These are phyloP conservation scores for Carcina quercana DNA, from an alignment of 2,888 invertebrate genomes.

Conservation along the genomic window DNA sequence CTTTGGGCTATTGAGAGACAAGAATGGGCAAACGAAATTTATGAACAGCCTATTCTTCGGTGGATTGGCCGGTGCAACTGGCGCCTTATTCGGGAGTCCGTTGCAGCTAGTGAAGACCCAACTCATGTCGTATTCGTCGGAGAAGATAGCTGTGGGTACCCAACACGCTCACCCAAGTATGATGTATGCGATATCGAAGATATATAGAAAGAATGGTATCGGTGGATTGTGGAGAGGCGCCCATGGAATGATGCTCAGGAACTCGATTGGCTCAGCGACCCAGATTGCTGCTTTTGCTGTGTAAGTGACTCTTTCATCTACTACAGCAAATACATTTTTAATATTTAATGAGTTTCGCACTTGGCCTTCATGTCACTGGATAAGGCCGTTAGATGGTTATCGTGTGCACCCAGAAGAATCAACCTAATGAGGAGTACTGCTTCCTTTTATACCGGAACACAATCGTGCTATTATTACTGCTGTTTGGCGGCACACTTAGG, in stretches of 20 bases:
- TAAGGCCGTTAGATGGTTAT: too few relatives aligned
- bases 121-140: constrained; percentile 84
- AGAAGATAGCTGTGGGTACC: constrained; percentile 89
- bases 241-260: constrained; percentile 81
- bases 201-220: constrained; percentile 74
- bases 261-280: constrained; percentile 87
- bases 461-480: too few relatives aligned
- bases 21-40: constrained; percentile 80
- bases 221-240: constrained; percentile 82
- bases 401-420: too few relatives aligned
- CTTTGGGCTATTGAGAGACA: constrained; percentile 75
- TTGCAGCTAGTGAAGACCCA: constrained; percentile 93
- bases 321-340: too few relatives aligned
- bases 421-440: too few relatives aligned
- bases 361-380: too few relatives aligned
- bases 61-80: constrained; percentile 84
- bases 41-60: constrained; percentile 81
- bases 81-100: constrained; percentile 88
- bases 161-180: constrained; percentile 87
- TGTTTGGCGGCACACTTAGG: too few relatives aligned
- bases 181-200: constrained; percentile 76
- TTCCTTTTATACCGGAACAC: too few relatives aligned
- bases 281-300: constrained; percentile 87
- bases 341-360: background rate
- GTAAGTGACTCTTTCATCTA: constrained; percentile 50